Evolutionary conservation across 2,797 vertebrate species (phyloP), one percentile per base, ranked within the genome.

Genomic region (Taenioides sp.): DNA sequence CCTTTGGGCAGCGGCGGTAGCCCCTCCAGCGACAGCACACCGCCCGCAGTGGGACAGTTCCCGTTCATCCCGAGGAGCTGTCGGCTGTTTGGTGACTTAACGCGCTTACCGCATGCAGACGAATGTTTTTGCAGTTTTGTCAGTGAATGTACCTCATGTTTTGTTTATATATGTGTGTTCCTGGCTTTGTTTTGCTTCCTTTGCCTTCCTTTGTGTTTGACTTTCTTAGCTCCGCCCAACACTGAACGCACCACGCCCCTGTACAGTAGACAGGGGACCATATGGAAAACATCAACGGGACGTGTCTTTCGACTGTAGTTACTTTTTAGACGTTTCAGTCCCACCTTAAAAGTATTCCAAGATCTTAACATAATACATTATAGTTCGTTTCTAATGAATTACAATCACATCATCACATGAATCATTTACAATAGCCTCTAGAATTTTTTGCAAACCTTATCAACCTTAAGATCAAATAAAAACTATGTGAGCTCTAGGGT

Each of bases 1-100:
- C 93, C 92, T 69, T 92, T 94, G 40, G 94, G 94, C 14, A 95
- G 83, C 50, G 93, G 93, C 16, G 93, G 94, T 2, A 95, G 88
- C 20, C 93, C 94, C 22, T 91, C 90, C 22, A 92, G 81, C 0
- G 85, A 69, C 64, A 80, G 85, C 23, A 79, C 84, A 20, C 69
- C 77, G 17, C 81, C 80, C 47, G 59, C 84, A 31, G 55, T 81
- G 71, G 75, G 85, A 70, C 76, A 58, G 73, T 64, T 78, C 83
- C 82, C 79, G 79, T 88, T 74, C 89, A 88, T 86, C 54, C 37
- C 37, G 9, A 17, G 62, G 62, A 37, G 40, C 62, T 3, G 22
- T 5, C 16, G 5, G 23, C 54, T 34, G 23, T 25, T 18, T 0
- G 27, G 54, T 58, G 67, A 50, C 18, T 4, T 57, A 6, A 50